Conservation (phyloP, 2,113 vertebrate genomes). For the Perca schrenkii region DNA sequence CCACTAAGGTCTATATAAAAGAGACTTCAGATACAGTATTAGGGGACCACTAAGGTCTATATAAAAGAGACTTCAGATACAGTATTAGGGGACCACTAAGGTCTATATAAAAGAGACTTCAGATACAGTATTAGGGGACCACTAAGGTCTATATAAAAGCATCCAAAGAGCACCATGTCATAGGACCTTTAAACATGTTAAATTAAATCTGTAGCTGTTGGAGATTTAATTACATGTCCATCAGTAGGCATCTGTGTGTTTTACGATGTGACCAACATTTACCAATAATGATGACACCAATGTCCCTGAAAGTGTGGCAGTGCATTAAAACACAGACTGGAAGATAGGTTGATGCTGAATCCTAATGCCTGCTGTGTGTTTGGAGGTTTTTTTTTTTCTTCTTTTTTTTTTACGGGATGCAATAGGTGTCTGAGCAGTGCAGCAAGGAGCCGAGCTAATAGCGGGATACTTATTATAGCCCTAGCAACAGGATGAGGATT, state of each 20-base stretch:
- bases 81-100: too few species aligned
- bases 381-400: slow-evolving; percentile 65
- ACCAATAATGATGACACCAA: slow-evolving; percentile 30
- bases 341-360: slow-evolving; percentile 65
- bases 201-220: slow-evolving; percentile 39
- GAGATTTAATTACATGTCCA: slow-evolving; percentile 34
- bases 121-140: too few species aligned
- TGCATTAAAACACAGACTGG: slow-evolving; percentile 58
- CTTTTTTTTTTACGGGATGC: slow-evolving; percentile 69
- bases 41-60: too few species aligned
- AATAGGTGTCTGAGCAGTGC: slow-evolving; percentile 82
- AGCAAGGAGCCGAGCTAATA: slow-evolving; percentile 71
- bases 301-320: slow-evolving; percentile 52
- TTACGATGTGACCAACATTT: slow-evolving; percentile 35
- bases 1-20: too few species aligned
- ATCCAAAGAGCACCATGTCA: too few species aligned
- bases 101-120: too few species aligned
- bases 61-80: too few species aligned
- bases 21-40: too few species aligned
- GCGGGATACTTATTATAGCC: slow-evolving; percentile 82
- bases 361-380: slow-evolving; percentile 63
- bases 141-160: too few species aligned
- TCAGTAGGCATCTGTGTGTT: slow-evolving; percentile 16
- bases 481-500: slow-evolving; percentile 84
- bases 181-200: not conserved